Conservation (phyloP, 2,113 vertebrate genomes). For the Hystrix brachyura region DNA sequence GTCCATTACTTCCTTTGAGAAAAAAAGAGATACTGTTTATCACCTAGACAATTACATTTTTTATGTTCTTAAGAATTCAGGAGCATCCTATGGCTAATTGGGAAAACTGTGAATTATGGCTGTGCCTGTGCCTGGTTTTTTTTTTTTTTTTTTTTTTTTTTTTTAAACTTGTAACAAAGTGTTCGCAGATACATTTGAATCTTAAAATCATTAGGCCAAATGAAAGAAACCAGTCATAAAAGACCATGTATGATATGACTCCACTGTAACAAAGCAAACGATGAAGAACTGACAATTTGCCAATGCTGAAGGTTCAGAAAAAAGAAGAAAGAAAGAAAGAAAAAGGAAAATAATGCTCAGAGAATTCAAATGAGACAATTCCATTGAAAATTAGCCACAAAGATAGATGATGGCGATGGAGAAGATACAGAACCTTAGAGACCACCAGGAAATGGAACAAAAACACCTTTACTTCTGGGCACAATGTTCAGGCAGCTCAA, state of each 20-base stretch:
- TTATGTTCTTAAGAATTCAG: constrained; percentile 68
- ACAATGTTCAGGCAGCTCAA: background rate
- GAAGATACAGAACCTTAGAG: background rate
- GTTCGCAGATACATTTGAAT: too few relatives aligned
- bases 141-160: background rate
- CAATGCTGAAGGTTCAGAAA: background rate
- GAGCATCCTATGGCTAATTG: constrained; percentile 64
- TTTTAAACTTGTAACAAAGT: constrained; percentile 49
- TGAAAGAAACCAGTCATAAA: too few relatives aligned
- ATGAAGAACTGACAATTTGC: constrained; percentile 1
- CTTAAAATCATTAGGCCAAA: too few relatives aligned
- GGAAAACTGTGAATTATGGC: constrained; percentile 51
- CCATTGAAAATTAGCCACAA: background rate
- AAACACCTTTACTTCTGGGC: too few relatives aligned
- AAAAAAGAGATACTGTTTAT: constrained; percentile 57
- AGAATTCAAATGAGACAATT: background rate
- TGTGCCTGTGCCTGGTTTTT: background rate
- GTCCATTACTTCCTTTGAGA: constrained; percentile 71
- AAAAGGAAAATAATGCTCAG: background rate
- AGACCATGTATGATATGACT: too few relatives aligned
- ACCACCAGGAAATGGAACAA: background rate
- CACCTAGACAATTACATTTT: constrained; percentile 71
- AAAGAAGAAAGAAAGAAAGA: background rate
- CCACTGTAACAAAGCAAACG: constrained; percentile 44
- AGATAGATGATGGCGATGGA: background rate